phyloP scores from a whole-genome alignment of 2,888 invertebrate species.

The Himalopsyche kuldschensis region DNA sequence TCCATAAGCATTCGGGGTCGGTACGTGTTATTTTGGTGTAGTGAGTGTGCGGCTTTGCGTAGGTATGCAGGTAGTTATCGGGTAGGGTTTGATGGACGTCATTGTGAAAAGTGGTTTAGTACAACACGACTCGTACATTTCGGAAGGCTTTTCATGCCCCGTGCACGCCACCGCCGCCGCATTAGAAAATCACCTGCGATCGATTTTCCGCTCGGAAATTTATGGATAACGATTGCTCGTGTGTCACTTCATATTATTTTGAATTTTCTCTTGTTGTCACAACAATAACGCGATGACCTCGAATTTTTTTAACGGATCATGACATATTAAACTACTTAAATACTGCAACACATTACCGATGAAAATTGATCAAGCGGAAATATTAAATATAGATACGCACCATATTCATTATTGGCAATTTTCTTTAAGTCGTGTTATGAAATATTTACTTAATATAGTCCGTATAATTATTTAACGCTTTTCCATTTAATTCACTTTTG shows the following conservation, averaged over 20 bases:
- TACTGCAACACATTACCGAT: too few relatives aligned
- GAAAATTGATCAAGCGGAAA: too few relatives aligned
- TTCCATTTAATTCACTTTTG: too few relatives aligned
- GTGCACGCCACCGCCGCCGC: not conserved
- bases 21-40: not conserved
- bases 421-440: too few relatives aligned
- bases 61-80: not conserved
- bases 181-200: not conserved
- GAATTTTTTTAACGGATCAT: not conserved
- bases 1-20: not conserved
- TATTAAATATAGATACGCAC: too few relatives aligned
- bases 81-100: not conserved
- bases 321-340: too few relatives aligned
- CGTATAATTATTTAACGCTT: too few relatives aligned
- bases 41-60: not conserved
- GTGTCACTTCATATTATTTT: not conserved
- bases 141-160: not conserved
- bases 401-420: too few relatives aligned
- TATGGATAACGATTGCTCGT: not conserved
- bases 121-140: not conserved
- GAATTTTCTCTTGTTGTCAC: not conserved
- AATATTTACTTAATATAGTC: too few relatives aligned
- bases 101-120: not conserved
- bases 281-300: not conserved
- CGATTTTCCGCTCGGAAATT: not conserved